phyloP scores from a whole-genome alignment of 1,140 invertebrate species.

The Mercenaria mercenaria region DNA sequence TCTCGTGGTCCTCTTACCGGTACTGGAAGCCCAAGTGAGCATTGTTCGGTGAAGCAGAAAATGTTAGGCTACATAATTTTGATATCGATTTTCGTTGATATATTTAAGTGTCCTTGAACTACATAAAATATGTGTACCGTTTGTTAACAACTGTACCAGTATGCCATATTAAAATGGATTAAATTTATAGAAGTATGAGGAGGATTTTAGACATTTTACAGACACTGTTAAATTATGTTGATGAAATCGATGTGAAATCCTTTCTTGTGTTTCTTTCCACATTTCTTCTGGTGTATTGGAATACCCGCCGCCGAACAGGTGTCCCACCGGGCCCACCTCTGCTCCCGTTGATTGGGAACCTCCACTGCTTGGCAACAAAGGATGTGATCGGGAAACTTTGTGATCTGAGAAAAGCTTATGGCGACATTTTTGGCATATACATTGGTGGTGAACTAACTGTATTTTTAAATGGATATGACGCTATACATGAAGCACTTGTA shows the following conservation, averaged over 20 bases:
- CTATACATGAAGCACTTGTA: conserved; percentile 64
- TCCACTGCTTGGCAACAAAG: neutral
- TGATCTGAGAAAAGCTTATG: conserved; percentile 41
- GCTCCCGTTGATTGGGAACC: conserved; percentile 30
- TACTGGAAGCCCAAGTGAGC: too few species aligned
- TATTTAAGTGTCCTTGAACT: too few species aligned
- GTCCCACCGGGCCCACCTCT: conserved; percentile 14
- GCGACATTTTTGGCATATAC: conserved; percentile 45
- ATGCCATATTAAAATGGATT: neutral
- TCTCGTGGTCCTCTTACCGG: too few species aligned
- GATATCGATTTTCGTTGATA: too few species aligned
- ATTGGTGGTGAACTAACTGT: conserved; percentile 52
- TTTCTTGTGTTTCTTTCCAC: conserved; percentile 28
- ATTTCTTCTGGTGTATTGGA: conserved; percentile 25
- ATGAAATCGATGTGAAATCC: neutral
- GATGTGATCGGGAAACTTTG: neutral
- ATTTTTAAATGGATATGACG: conserved; percentile 67
- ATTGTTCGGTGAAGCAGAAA: too few species aligned
- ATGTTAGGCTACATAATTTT: too few species aligned
- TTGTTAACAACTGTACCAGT: too few species aligned
- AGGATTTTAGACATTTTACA: neutral
- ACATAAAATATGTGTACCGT: too few species aligned
- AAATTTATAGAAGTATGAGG: neutral
- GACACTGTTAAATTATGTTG: too few species aligned
- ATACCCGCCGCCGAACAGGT: neutral